Percentiles rank a stretch among this genome's conserved stretches.
phyloP scores from a whole-genome alignment of 2,113 vertebrate genomes.

The Periophthalmus modestus region DNA sequence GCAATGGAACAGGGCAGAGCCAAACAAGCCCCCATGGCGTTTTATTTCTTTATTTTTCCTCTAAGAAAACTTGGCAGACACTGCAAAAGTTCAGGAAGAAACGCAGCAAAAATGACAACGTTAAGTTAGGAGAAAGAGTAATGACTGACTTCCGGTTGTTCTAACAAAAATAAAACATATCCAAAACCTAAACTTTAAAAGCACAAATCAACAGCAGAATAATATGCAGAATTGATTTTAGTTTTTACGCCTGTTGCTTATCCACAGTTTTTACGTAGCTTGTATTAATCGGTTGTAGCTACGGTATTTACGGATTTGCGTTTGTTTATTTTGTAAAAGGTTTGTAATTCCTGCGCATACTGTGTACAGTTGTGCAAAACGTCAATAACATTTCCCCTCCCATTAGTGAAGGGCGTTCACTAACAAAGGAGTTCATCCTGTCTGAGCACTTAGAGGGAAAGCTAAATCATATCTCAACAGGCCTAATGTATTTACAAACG shows the following conservation, averaged over 20 bases:
- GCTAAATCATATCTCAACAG: neutral
- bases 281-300: neutral
- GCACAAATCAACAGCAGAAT: neutral
- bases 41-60: neutral
- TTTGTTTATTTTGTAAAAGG: neutral
- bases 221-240: neutral
- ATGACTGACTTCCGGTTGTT: rapidly evolving
- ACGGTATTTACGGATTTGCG: neutral
- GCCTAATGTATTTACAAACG: neutral
- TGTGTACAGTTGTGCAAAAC: neutral
- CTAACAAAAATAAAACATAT: constrained; percentile 47
- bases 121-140: neutral
- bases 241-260: neutral
- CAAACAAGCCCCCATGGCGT: constrained; percentile 86
- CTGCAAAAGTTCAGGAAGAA: constrained; percentile 41
- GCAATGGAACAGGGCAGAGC: constrained; percentile 83
- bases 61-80: neutral
- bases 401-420: constrained; percentile 7
- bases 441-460: neutral
- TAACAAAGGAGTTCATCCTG: constrained; percentile 6
- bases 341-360: neutral
- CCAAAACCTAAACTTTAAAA: neutral
- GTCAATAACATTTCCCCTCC: neutral
- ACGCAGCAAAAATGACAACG: constrained; percentile 4
- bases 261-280: neutral